Evolutionary conservation across 1,140 invertebrate genomes (phyloP), one percentile per base, ranked within the genome.

Genomic region (Drosophila pandora): DNA sequence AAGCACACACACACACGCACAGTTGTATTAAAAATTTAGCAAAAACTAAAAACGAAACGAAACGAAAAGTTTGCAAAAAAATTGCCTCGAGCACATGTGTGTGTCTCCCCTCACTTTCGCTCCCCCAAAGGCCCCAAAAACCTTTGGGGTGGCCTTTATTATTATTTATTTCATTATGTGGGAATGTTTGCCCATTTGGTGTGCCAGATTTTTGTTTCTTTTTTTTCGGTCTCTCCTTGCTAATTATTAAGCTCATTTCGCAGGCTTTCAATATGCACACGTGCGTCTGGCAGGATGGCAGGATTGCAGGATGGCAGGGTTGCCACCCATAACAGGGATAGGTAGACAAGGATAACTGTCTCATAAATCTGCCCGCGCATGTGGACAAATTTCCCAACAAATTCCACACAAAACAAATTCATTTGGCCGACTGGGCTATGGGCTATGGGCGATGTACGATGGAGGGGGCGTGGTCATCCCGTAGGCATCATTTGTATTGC

Each of bases 241-340:
- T 83, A 83, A 83, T 83, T 83, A 83, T 83, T 79, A 57, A 75
- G 75, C 79, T 75, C 64, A 79, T 82, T 75, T 74, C 59, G 43
- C 34, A 45, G 59, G 30, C 59, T 55, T 71, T 75, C 79, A 80
- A 70, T 75, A 80, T 79, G 59, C 65, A 63, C 50, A 77, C 17
- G 28, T 25, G 28, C 39, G 22, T 17, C 17, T 17, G 17, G 17
- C 17, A 17, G 17, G 17, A 17, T 17, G 17, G 17, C 17, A 17
- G 17, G 0, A 1, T 17, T 0, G 17, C 17, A 17, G 17, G 17
- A 17, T 17, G 17, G 17, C 17, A 17, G 17, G 17, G 17, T 17
- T 17, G 17, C 17, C 17, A 17, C 17, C 17, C 17, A 17, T 0
- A 17, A n/a, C 23, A 32, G 13, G n/a, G 25, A 4, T 2, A 23